Conservation (phyloP, 2,797 vertebrate genomes). For the Ptychadena robeensis region DNA sequence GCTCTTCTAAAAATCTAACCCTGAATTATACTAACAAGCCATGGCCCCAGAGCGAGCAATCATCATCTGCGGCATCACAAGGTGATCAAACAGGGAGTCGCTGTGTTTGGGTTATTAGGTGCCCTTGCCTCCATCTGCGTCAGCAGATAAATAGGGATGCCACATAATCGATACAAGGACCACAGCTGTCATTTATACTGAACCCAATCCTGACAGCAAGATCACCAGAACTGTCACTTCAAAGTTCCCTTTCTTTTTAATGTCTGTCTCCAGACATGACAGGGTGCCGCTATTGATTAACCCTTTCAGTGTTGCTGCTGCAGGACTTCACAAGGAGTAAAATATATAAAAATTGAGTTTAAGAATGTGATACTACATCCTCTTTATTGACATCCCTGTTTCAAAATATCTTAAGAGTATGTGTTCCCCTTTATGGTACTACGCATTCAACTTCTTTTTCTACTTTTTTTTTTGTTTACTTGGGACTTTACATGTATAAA, state of each 20-base stretch:
- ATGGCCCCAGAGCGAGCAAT: background rate
- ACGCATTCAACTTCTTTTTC: background rate
- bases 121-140: constrained; percentile 64
- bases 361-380: background rate
- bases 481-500: too few relatives aligned
- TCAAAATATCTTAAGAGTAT: background rate
- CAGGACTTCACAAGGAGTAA: background rate
- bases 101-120: constrained; percentile 35
- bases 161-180: constrained; percentile 89
- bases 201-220: constrained; percentile 74
- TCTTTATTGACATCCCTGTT: background rate
- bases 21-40: background rate
- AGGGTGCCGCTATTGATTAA: constrained; percentile 40
- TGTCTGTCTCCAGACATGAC: constrained; percentile 32
- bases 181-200: constrained; percentile 85
- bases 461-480: too few relatives aligned
- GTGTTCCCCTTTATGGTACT: background rate
- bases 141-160: constrained; percentile 81
- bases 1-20: too few relatives aligned
- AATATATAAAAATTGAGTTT: background rate
- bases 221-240: constrained; percentile 76
- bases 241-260: constrained; percentile 63
- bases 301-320: background rate
- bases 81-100: constrained; percentile 16
- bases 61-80: constrained; percentile 14